Evolutionary conservation across 2,888 invertebrate genomes (phyloP).

Genomic region (Halocaridina rubra): DNA sequence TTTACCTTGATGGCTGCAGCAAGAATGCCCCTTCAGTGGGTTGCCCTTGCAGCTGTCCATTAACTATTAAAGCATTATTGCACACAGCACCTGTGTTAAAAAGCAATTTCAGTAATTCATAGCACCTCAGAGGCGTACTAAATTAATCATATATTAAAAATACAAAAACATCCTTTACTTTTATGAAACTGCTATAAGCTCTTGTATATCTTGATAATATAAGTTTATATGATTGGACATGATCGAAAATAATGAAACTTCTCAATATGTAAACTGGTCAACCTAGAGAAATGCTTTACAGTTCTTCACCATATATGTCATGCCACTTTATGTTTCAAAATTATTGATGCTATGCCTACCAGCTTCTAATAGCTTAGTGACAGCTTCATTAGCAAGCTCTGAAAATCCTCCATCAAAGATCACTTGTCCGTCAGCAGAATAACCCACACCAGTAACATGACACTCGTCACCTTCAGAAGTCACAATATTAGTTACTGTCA

Average conservation of each 20-base stretch:
- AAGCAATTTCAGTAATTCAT: no score
- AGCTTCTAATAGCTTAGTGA: slow-evolving; percentile 59
- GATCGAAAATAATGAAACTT: background rate
- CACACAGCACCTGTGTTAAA: slow-evolving; percentile 73
- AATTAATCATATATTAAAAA: no score
- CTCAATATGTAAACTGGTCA: background rate
- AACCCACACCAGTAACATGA: slow-evolving; percentile 69
- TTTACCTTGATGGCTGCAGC: slow-evolving; percentile 87
- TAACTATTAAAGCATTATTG: slow-evolving; percentile 92
- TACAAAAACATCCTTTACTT: no score
- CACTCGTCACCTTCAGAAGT: slow-evolving; percentile 80
- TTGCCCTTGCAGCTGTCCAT: slow-evolving; percentile 85
- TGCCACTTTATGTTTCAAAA: no score
- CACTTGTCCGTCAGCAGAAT: slow-evolving; percentile 70
- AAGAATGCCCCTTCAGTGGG: slow-evolving; percentile 98
- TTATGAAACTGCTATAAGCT: no score
- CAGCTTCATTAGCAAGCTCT: slow-evolving; percentile 57
- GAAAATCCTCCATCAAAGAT: slow-evolving; percentile 59
- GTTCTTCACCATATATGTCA: no score
- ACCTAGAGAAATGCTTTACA: no score
- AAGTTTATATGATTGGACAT: background rate
- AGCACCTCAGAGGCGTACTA: no score
- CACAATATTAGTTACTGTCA: slow-evolving; percentile 96
- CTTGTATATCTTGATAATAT: no score
- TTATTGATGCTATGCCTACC: no score